Base-by-base conservation (phyloP, 2,113 vertebrate species). In the Dermatemys mawii region DNA sequence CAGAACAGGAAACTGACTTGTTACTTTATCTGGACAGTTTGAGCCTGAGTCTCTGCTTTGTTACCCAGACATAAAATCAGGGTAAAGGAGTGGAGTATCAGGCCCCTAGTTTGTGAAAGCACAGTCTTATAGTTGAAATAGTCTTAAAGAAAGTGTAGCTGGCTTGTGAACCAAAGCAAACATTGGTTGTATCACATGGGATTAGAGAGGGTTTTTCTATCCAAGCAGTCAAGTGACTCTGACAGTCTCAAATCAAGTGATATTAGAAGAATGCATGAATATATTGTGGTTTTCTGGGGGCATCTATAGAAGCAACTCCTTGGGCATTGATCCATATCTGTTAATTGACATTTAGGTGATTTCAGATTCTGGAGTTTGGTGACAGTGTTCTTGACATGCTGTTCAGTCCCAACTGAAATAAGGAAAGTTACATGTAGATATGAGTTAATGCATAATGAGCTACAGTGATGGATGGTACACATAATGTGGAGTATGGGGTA, bases 181-280 rank as follows among this genome's bases (percentile, higher is more conserved):
- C 57, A 41, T 79, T 94, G 82, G 53, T 92, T 81, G 91, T 92
- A 81, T 60, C 53, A 93, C 29, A 11, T 78, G 63, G 41, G 70
- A 84, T 93, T 94, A 92, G 95, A 92, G 78, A 84, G 50, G 29
- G 38, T 48, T 93, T 91, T 95, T 29, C 76, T 67, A 4, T 84
- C 81, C 83, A 2, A 46, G 24, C 24, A 46, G 76, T 93, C 78
- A 53, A 11, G 44, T 91, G 91, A 90, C 83, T 41, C 2, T 86
- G 94, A 46, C 46, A 81, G 44, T 83, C 90, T 93, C 86, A 84
- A 90, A 88, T 75, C 63, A 80, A 79, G 54, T 67, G 29, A 78
- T 50, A 91, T 79, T 92, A 94, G 95, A 93, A 90, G 94, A 90
- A 50, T 46, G 76, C 81, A 26, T 0, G 27, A 83, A 26, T 41